phyloP scores from a whole-genome alignment of 2,113 vertebrate species.

The Todiramphus chloris region DNA sequence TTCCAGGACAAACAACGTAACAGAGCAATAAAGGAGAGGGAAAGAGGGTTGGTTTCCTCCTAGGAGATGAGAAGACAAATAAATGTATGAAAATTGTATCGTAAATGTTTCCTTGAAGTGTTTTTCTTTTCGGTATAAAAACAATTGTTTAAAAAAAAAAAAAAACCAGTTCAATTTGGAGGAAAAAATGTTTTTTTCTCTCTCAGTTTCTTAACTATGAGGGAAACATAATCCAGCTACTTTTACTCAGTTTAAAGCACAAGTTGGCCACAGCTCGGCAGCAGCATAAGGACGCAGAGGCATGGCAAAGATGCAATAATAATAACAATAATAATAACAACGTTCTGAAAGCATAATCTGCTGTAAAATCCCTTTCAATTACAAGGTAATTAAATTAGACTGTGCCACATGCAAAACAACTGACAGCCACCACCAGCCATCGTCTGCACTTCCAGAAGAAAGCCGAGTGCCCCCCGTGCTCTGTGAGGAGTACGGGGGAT shows the following conservation, averaged over 20 bases:
- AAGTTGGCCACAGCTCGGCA: not conserved
- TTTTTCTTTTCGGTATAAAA: not conserved
- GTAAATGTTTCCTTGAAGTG: not conserved
- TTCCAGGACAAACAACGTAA: not conserved
- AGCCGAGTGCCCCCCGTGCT: not conserved
- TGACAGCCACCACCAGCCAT: not conserved
- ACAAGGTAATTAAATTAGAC: not conserved
- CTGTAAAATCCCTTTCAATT: not conserved
- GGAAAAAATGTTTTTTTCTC: not conserved
- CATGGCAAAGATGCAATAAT: not conserved
- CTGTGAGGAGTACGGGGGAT: not conserved
- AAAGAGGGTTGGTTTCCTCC: not conserved
- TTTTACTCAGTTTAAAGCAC: not conserved
- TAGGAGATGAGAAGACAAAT: not conserved
- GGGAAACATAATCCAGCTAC: not conserved
- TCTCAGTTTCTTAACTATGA: not conserved
- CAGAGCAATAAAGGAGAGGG: not conserved
- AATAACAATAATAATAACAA: not conserved
- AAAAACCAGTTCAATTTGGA: not conserved
- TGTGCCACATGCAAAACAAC: not conserved
- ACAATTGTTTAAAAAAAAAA: too few species aligned
- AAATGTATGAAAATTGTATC: not conserved
- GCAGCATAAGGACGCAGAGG: not conserved
- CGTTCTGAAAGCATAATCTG: not conserved
- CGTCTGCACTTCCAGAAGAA: not conserved